phyloP scores from a whole-genome alignment of 2,113 vertebrate species.

The Verasper variegatus region DNA sequence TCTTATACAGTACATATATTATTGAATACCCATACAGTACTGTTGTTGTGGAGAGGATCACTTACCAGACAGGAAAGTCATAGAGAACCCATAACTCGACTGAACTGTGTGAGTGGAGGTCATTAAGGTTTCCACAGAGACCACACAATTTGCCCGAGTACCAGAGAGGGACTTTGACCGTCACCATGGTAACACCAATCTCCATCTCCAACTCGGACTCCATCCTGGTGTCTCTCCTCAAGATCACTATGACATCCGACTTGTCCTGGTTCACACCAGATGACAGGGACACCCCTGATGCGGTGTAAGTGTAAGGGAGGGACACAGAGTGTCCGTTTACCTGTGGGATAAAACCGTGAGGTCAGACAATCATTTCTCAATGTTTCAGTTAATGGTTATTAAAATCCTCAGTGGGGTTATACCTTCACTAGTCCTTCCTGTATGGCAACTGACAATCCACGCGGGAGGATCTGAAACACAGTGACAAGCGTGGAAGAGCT shows the following conservation, averaged over 20 bases:
- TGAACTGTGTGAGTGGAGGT: neutral
- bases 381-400: neutral
- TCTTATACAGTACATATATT: neutral
- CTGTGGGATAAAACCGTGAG: neutral
- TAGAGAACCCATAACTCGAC: constrained; percentile 29
- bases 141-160: constrained; percentile 51
- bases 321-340: constrained; percentile 27
- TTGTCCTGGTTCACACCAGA: constrained; percentile 31
- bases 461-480: constrained; percentile 52
- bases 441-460: constrained; percentile 21
- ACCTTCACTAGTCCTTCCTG: constrained; percentile 38
- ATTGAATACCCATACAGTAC: neutral
- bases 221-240: constrained; percentile 26
- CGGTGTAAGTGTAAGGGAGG: constrained; percentile 24
- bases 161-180: constrained; percentile 15
- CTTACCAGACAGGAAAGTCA: constrained; percentile 36
- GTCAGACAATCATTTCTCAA: neutral
- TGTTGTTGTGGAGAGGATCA: neutral
- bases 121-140: constrained; percentile 62
- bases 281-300: constrained; percentile 22
- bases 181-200: constrained; percentile 32
- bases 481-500: neutral
- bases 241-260: constrained; percentile 25
- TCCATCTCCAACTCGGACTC: constrained; percentile 33
- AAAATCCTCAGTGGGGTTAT: neutral